Evolutionary conservation across 2,113 vertebrate genomes (phyloP), one percentile per base, ranked within the genome.

Genomic region (Aphelocoma coerulescens): DNA sequence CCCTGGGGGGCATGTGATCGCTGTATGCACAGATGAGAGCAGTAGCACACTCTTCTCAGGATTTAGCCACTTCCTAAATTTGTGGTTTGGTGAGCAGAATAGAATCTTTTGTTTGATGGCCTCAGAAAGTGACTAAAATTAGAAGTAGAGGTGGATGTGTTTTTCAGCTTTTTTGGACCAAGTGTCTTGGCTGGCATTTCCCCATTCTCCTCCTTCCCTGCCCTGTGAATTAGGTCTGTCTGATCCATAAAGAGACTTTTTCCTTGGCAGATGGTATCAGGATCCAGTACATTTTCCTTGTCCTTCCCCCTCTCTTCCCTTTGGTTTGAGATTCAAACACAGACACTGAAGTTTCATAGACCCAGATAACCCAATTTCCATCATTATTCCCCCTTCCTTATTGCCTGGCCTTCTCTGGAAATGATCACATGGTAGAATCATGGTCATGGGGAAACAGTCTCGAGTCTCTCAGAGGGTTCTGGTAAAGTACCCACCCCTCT

Each of bases 31-130:
- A 51, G 71, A 74, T 4, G 16, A 91, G 89, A 94, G 35, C 75
- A 41, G 17, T 27, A 51, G 57, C 95, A 57, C 78, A 32, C 44
- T 75, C 65, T 93, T 7, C 95, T 92, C 91, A 75, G 83, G 79
- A 92, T 96, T 81, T 41, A 91, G 83, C 85, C 90, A 87, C 92
- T 96, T 97, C 92, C 95, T 96, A 89, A 89, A 67, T 59, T 44
- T 81, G 91, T 93, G 90, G 90, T 93, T 95, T 86, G 79, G 55
- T 89, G 79, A 94, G 65, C 65, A 86, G 69, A 86, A 79, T 72
- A 91, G 20, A 72, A 51, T 41, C 43, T 91, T 81, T 48, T 88
- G 65, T 59, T 90, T 58, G 30, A 30, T 77, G 49, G 88, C 65
- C 65, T 88, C 85, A 52, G 80, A 93, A 96, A 81, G 61, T 67